Evolutionary conservation across 2,113 vertebrate genomes (phyloP).

Genomic region (Lichenostomus cassidix): DNA sequence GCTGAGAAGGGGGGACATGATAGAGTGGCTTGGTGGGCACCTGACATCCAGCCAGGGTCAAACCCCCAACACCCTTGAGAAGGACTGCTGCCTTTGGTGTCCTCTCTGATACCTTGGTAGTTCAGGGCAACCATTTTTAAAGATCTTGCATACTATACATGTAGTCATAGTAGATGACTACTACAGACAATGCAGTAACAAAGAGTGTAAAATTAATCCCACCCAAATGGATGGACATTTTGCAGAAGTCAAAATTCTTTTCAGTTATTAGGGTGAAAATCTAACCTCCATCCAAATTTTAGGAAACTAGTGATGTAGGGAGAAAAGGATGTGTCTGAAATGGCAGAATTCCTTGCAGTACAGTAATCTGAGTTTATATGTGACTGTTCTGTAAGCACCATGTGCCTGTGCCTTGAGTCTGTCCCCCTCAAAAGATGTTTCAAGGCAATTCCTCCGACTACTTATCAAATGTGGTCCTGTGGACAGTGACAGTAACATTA

Average conservation of each 20-base stretch:
- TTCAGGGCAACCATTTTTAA: neutral
- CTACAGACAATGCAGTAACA: neutral
- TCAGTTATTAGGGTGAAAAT: neutral
- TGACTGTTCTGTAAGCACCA: fast-evolving
- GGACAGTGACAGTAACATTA: neutral
- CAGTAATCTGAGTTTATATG: neutral
- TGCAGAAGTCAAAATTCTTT: neutral
- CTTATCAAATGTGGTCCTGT: neutral
- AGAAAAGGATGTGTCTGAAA: neutral
- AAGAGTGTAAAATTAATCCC: neutral
- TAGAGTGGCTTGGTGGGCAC: neutral
- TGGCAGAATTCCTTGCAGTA: neutral
- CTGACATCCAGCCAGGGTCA: neutral
- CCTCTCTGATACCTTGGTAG: neutral
- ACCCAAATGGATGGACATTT: fast-evolving
- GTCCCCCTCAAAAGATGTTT: neutral
- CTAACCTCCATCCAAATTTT: neutral
- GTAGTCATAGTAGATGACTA: neutral
- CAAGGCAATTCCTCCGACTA: neutral
- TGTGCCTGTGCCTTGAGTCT: neutral
- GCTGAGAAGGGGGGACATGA: fast-evolving
- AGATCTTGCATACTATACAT: neutral
- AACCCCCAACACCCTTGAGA: neutral
- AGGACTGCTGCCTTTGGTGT: neutral
- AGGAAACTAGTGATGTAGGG: neutral